Conservation (phyloP, 2,888 invertebrate species). For the Callinectes sapidus region DNA sequence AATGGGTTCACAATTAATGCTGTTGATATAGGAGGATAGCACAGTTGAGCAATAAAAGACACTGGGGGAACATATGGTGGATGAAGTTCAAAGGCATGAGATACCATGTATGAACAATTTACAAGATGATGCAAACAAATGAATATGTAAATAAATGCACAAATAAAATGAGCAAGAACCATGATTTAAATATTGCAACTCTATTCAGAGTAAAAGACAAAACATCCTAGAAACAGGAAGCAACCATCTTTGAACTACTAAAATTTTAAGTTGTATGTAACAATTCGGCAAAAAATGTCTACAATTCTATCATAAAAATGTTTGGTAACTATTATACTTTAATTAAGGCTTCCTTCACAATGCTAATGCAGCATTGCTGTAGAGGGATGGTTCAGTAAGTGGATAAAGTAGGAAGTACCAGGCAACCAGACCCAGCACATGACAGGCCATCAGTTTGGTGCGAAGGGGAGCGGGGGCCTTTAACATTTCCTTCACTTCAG, state of each 20-base stretch:
- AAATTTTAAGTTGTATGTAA: not conserved
- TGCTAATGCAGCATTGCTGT: conserved; percentile 77
- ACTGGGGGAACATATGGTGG: not conserved
- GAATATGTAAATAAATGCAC: not conserved
- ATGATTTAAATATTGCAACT: not conserved
- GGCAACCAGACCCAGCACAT: conserved; percentile 84
- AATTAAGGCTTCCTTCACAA: conserved; percentile 51
- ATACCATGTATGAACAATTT: not conserved
- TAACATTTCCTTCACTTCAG: conserved; percentile 86
- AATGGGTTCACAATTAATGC: not conserved
- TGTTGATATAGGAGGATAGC: not conserved
- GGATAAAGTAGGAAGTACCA: conserved; percentile 88
- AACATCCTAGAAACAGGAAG: not conserved
- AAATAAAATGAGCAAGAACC: not conserved
- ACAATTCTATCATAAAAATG: not conserved
- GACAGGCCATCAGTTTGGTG: conserved; percentile 81
- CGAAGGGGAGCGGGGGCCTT: conserved; percentile 81
- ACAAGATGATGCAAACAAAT: not conserved
- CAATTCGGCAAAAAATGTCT: not conserved
- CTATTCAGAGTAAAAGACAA: not conserved
- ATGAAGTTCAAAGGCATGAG: not conserved
- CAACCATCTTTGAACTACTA: not conserved
- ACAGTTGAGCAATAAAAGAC: not conserved
- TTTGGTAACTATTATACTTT: not conserved
- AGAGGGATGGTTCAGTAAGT: conserved; percentile 83